Conservation (phyloP, 2,888 invertebrate genomes). For the Ichneumon xanthorius region DNA sequence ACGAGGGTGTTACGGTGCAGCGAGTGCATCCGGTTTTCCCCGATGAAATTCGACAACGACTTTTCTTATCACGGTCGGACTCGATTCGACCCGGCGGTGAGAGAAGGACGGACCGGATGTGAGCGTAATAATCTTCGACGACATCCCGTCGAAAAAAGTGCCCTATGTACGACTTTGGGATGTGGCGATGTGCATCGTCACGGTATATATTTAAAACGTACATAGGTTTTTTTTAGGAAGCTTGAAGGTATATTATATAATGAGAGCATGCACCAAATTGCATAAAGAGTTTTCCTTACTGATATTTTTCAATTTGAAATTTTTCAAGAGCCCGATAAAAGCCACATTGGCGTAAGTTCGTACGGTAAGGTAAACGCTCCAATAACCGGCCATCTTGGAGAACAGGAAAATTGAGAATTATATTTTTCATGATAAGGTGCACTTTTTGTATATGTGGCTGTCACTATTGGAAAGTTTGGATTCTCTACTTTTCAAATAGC, state of each 20-base stretch:
- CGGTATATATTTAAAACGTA: conserved; percentile 4
- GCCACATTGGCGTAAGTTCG: no score
- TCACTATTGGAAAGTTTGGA: no score
- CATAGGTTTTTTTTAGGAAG: no score
- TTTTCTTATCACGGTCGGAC: conserved; percentile 28
- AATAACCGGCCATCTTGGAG: no score
- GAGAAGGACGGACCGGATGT: conserved; percentile 45
- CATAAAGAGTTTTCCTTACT: conserved; percentile 10
- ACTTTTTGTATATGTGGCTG: no score
- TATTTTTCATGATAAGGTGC: no score
- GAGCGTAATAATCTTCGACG: conserved; percentile 39
- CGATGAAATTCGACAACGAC: conserved; percentile 23
- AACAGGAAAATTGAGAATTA: no score
- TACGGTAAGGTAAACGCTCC: no score
- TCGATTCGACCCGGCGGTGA: conserved; percentile 33
- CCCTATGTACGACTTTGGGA: neutral
- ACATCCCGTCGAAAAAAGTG: conserved; percentile 12
- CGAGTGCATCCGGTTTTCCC: neutral
- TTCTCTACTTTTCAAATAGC: no score
- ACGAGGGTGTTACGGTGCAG: neutral
- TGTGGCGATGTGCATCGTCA: neutral
- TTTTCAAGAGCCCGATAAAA: no score
- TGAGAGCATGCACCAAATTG: neutral
- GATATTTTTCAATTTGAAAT: neutral
- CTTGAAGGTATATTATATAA: no score